phyloP scores from a whole-genome alignment of 35 echinoderm and acorn worm genomes.

The Ophiothrix spiculata region DNA sequence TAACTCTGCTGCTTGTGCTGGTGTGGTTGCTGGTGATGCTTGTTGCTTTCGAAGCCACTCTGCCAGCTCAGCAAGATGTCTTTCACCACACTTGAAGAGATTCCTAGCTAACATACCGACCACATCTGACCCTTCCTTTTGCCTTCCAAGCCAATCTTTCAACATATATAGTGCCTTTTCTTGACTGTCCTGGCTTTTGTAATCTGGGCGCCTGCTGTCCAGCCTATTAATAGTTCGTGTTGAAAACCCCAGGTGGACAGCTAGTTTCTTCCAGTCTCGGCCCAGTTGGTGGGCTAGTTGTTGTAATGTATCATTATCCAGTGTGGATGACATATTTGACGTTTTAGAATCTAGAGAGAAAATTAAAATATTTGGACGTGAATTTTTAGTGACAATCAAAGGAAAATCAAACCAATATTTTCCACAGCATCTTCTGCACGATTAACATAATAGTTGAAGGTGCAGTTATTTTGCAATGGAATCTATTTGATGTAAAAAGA shows the following conservation, averaged over 20 bases:
- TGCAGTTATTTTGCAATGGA: too few species aligned
- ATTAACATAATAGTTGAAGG: too few species aligned
- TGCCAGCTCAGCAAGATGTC: not conserved
- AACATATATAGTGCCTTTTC: not conserved
- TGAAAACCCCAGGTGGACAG: not conserved
- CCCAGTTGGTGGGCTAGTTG: not conserved
- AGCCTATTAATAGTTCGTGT: not conserved
- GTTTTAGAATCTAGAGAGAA: too few species aligned
- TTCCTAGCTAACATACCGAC: not conserved
- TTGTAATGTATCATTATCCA: too few species aligned
- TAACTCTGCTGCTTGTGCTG: not conserved
- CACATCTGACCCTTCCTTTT: not conserved
- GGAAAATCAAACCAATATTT: too few species aligned
- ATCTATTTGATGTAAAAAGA: too few species aligned
- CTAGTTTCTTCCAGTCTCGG: constrained; percentile 1
- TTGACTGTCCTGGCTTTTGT: constrained; percentile 8
- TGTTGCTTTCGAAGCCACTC: not conserved
- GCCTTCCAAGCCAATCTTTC: not conserved
- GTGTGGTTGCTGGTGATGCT: not conserved
- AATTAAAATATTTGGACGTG: too few species aligned
- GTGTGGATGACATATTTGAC: too few species aligned
- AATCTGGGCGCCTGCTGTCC: not conserved
- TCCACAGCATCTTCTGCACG: too few species aligned
- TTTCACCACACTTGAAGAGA: not conserved
- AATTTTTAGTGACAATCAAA: too few species aligned